Conservation (phyloP, 2,888 invertebrate genomes). For the Troides aeacus region DNA sequence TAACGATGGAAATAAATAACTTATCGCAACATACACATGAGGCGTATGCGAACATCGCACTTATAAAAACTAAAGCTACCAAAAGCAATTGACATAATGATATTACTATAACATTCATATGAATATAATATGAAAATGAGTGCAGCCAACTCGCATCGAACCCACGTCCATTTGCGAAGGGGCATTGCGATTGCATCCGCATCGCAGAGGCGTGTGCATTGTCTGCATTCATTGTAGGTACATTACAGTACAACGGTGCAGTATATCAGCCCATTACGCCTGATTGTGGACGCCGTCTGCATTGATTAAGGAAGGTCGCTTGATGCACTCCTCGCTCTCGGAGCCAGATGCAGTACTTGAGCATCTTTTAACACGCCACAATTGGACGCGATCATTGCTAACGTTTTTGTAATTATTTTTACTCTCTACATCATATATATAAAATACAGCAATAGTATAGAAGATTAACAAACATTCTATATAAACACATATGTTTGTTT, state of each 20-base stretch:
- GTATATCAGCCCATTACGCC: slow-evolving; percentile 67
- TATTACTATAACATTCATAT: slow-evolving; percentile 28
- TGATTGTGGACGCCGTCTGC: slow-evolving; percentile 66
- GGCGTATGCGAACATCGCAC: background rate
- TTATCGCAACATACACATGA: background rate
- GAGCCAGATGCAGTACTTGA: slow-evolving; percentile 26
- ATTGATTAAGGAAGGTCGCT: slow-evolving; percentile 67
- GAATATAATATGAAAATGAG: slow-evolving; percentile 35
- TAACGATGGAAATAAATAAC: background rate
- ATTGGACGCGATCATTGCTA: slow-evolving; percentile 20
- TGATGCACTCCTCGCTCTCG: slow-evolving; percentile 29
- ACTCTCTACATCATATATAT: background rate
- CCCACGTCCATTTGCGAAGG: slow-evolving; percentile 61
- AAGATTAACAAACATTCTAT: too few relatives aligned
- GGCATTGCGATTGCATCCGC: slow-evolving; percentile 61
- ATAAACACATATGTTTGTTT: too few relatives aligned
- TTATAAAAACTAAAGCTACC: slow-evolving; percentile 14
- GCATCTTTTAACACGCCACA: slow-evolving; percentile 27
- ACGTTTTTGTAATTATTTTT: slow-evolving; percentile 16
- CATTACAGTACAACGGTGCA: slow-evolving; percentile 41
- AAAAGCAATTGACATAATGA: slow-evolving; percentile 17
- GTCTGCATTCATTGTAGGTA: slow-evolving; percentile 40
- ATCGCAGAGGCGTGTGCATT: slow-evolving; percentile 33
- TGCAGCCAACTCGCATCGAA: slow-evolving; percentile 34
- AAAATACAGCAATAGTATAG: background rate